Evolutionary conservation across 1,140 invertebrate genomes (phyloP).

Genomic region (Drosophila ercepeae): DNA sequence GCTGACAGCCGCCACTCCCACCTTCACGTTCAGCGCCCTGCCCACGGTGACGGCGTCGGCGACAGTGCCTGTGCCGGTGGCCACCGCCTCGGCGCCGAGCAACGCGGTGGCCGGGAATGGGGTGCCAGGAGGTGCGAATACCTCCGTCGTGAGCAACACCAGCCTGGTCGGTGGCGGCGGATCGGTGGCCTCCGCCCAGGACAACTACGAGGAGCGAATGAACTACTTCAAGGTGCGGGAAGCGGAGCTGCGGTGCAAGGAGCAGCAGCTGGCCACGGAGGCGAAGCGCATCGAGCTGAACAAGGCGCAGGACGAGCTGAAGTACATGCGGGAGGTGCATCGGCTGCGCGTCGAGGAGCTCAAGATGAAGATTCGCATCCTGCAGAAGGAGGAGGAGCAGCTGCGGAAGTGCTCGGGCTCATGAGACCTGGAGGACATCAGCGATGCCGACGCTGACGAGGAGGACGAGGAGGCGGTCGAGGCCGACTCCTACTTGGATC

Average conservation of each 20-base stretch:
- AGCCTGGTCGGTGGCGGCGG: neutral
- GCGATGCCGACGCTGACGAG: conserved; percentile 42
- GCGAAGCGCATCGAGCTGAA: conserved; percentile 75
- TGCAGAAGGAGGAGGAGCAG: conserved; percentile 81
- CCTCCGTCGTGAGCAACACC: conserved; percentile 20
- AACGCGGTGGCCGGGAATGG: conserved; percentile 15
- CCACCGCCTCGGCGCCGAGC: conserved; percentile 10
- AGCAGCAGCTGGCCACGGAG: conserved; percentile 73
- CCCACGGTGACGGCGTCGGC: conserved; percentile 63
- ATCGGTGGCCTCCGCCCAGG: conserved; percentile 9
- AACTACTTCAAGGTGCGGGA: conserved; percentile 79
- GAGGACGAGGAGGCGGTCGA: neutral
- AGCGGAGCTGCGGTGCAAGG: conserved; percentile 77
- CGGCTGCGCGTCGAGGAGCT: conserved; percentile 76
- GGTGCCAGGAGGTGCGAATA: neutral
- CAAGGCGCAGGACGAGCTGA: conserved; percentile 77
- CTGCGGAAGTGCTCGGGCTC: conserved; percentile 61
- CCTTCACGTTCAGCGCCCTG: conserved; percentile 77
- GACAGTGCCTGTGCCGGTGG: conserved; percentile 18
- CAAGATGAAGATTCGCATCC: conserved; percentile 80
- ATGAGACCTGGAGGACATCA: conserved; percentile 75
- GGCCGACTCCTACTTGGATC: conserved; percentile 14
- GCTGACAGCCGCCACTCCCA: conserved; percentile 70
- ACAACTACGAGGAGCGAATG: conserved; percentile 78
- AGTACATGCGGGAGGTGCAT: conserved; percentile 78